A percentile compares a stretch with the other conserved stretches of the same genome.
phyloP scores from a whole-genome alignment of 37 sponge, comb jelly and placozoan genomes.

The Halisarca cf. caerulea region DNA sequence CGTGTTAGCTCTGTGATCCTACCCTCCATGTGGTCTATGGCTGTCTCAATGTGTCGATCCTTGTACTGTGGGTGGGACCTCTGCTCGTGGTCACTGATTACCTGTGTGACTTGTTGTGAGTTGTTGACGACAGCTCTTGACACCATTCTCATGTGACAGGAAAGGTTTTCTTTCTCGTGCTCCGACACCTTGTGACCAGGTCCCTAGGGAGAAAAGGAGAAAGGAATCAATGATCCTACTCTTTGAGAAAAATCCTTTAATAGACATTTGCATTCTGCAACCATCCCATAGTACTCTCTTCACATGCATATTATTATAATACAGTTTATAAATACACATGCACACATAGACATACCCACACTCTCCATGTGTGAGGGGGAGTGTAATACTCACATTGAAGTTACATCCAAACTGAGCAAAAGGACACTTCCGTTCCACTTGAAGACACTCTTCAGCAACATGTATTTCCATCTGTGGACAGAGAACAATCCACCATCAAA shows the following conservation, averaged over 20 bases:
- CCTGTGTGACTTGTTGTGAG: no score
- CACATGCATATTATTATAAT: no score
- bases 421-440: constrained; percentile 2
- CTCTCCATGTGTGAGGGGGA: no score
- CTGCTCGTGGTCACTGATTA: no score
- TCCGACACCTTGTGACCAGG: not conserved
- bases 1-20: constrained; percentile 18
- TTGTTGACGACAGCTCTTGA: not conserved
- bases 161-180: not conserved
- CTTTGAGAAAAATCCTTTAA: no score
- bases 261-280: no score
- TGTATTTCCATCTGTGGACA: constrained; percentile 24
- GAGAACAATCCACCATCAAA: no score
- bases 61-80: no score
- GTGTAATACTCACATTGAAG: constrained; percentile 35
- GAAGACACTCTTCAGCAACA: not conserved
- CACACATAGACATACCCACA: no score
- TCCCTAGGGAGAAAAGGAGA: no score
- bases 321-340: no score
- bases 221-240: not conserved
- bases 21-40: not conserved
- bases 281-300: no score
- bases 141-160: not conserved
- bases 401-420: constrained; percentile 33
- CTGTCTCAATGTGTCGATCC: not conserved